Conservation (phyloP, 64 coral and sea anemone species). For the Acropora yongei region DNA sequence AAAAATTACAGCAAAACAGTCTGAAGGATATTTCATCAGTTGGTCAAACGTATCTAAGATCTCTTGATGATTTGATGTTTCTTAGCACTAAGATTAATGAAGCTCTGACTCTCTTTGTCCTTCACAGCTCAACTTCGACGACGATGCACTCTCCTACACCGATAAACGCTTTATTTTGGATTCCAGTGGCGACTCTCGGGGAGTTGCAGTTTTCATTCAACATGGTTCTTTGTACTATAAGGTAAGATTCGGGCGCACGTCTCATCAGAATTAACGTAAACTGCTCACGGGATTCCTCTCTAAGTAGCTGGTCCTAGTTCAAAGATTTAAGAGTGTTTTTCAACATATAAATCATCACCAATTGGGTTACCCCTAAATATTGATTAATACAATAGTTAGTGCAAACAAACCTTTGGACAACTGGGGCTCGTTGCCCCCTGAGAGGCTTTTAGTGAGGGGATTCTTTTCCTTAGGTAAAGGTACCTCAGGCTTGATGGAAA, state of each 20-base stretch:
- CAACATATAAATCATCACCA: too few relatives aligned
- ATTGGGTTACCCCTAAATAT: too few relatives aligned
- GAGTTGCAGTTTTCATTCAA: constrained; percentile 85
- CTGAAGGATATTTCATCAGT: not conserved
- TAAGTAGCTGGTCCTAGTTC: too few relatives aligned
- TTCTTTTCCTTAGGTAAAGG: too few relatives aligned
- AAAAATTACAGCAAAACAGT: too few relatives aligned
- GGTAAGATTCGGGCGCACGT: not conserved
- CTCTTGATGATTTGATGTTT: not conserved
- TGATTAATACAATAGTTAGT: too few relatives aligned
- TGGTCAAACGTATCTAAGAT: not conserved
- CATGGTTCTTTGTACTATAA: constrained; percentile 85
- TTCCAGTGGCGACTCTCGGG: constrained; percentile 80
- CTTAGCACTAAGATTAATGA: not conserved
- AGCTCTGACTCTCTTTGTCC: not conserved
- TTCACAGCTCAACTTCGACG: constrained; percentile 92
- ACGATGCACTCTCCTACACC: constrained; percentile 84
- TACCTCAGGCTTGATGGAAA: too few relatives aligned
- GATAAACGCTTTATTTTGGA: constrained; percentile 91
- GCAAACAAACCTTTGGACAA: too few relatives aligned
- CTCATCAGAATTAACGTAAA: not conserved
- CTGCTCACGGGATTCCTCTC: too few relatives aligned
- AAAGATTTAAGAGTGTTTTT: too few relatives aligned
- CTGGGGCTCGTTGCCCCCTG: too few relatives aligned
- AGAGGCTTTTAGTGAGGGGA: too few relatives aligned